Evolutionary conservation across 2,888 invertebrate genomes (phyloP).

Genomic region (Chrysina gloriosa): DNA sequence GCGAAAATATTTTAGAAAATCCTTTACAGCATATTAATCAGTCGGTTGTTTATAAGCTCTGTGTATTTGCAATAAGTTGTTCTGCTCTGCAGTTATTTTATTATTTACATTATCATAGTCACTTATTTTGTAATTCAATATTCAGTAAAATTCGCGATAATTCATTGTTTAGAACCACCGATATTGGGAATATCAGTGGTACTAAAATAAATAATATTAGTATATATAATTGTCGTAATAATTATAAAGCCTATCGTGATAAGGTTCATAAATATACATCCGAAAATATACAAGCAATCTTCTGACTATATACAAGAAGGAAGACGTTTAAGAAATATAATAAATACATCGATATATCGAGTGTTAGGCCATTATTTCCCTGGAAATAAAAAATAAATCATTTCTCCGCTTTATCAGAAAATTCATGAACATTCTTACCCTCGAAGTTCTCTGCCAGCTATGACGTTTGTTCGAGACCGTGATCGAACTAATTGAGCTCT

Average conservation of each 20-base stretch:
- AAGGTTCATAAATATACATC: conserved; percentile 31
- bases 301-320: conserved; percentile 31
- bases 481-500: conserved; percentile 91
- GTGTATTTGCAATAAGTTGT: neutral
- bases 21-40: conserved; percentile 11
- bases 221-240: conserved; percentile 13
- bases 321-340: conserved; percentile 11
- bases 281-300: conserved; percentile 29
- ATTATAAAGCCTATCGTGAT: conserved; percentile 23
- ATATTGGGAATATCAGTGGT: no score
- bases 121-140: neutral
- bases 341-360: conserved; percentile 1
- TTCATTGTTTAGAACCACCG: neutral
- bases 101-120: conserved; percentile 22
- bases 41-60: neutral
- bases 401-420: neutral
- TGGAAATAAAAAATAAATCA: neutral
- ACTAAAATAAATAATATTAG: neutral
- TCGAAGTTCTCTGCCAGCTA: conserved; percentile 76
- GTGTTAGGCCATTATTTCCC: conserved; percentile 36
- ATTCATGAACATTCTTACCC: conserved; percentile 66
- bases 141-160: neutral
- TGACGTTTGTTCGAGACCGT: conserved; percentile 84
- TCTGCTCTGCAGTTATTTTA: neutral
- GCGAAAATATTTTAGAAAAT: conserved; percentile 22